Evolutionary conservation across 2,113 vertebrate species (phyloP), one percentile per base, ranked within the genome.

Genomic region (Hemichromis elongatus): DNA sequence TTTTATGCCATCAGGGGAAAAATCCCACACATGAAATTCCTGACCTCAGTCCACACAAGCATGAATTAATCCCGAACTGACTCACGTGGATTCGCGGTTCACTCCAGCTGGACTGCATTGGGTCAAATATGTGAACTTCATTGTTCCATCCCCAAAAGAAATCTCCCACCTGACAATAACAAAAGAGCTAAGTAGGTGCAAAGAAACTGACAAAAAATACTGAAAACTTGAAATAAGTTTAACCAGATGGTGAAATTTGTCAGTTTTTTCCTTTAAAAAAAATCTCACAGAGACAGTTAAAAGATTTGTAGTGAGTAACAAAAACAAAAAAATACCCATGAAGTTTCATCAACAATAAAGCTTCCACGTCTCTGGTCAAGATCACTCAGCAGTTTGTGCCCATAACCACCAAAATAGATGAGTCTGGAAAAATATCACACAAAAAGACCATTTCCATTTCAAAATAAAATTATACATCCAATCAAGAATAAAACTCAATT

Each of bases 61-160:
- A 52, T 33, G 70, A 52, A 52, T 50, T 30, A 30, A 19, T 52
- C 28, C 52, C 70, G 30, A 33, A 75, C 42, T 30, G 18, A 70
- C 96, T 96, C 94, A 98, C 98, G 78, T 94, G 95, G 80, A 97
- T 97, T 84, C 91, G 78, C 47, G 97, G 97, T 83, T 98, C 96
- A 94, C 90, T 96, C 98, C 98, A 99, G 12, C 94, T 96, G 85
- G 94, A 90, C 63, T 94, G 94, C 35, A 84, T 91, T 56, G 97
- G 97, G 84, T 99, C 97, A 96, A 99, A 99, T 42, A 98, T 88
- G 77, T 99, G 97, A 86, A 99, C 96, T 88, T 99, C 98, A 52
- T 98, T 99, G 89, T 99, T 98, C 98, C 98, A 99, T 26, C 98
- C 98, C 97, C 97, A 98, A 93, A 97, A 97, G 79, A 98, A 94